Evolutionary conservation across 2,888 invertebrate genomes (phyloP).

Genomic region (Stenodera caucasica): DNA sequence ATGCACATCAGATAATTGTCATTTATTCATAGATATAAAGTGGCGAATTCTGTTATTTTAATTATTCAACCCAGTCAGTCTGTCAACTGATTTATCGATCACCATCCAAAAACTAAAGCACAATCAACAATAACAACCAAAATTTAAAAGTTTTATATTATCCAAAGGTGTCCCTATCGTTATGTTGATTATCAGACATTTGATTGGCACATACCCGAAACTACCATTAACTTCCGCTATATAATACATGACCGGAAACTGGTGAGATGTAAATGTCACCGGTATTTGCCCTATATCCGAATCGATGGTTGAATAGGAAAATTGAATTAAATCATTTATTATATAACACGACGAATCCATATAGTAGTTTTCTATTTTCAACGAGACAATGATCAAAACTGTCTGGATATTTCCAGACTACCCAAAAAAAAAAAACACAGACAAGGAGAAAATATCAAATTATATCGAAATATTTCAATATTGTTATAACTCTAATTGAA

Average conservation of each 20-base stretch:
- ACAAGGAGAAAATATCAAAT: neutral
- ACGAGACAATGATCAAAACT: neutral
- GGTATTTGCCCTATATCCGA: conserved; percentile 35
- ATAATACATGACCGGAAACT: conserved; percentile 48
- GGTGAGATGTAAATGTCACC: conserved; percentile 47
- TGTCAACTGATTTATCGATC: neutral
- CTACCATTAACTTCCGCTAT: conserved; percentile 51
- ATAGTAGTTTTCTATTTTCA: neutral
- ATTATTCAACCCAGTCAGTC: conserved; percentile 36
- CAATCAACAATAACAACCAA: neutral
- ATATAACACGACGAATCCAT: neutral
- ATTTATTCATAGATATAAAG: conserved; percentile 24
- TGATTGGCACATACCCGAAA: conserved; percentile 52
- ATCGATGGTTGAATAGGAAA: conserved; percentile 36
- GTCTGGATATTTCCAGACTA: neutral
- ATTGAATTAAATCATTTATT: conserved; percentile 41
- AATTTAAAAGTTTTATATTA: neutral
- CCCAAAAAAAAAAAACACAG: neutral
- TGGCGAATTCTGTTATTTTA: conserved; percentile 38
- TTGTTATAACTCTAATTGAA: too few species aligned
- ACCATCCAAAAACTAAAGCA: neutral
- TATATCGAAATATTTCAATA: neutral
- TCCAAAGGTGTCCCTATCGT: conserved; percentile 13
- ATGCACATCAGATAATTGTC: neutral
- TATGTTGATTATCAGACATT: conserved; percentile 34